phyloP scores from a whole-genome alignment of 1,140 invertebrate species.

The Anastrepha obliqua region DNA sequence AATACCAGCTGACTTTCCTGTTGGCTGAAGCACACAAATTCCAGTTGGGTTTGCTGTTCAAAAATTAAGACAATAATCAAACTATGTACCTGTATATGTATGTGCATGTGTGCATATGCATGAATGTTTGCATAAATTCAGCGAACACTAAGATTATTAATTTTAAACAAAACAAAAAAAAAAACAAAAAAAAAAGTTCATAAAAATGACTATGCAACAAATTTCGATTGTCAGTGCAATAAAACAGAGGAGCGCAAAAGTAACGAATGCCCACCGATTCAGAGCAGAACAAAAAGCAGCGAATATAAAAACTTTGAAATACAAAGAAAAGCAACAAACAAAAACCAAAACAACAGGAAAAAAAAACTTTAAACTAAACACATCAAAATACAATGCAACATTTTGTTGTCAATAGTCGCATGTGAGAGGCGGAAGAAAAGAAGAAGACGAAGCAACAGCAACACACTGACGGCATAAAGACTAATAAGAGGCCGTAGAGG shows the following conservation, averaged over 20 bases:
- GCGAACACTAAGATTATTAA: too few species aligned
- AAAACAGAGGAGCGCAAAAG: neutral
- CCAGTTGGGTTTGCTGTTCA: too few species aligned
- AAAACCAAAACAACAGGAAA: neutral
- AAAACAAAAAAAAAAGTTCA: too few species aligned
- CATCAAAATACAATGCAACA: neutral
- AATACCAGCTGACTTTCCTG: too few species aligned
- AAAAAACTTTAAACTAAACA: neutral
- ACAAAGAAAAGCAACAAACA: neutral
- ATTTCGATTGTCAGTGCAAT: conserved; percentile 1
- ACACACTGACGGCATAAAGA: neutral
- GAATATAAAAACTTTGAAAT: neutral
- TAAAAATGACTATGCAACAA: neutral
- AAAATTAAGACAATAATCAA: too few species aligned
- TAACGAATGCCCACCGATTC: neutral
- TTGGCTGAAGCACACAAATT: too few species aligned
- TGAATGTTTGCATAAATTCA: too few species aligned
- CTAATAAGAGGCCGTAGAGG: neutral
- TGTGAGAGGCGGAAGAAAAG: neutral
- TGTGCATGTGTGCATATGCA: too few species aligned
- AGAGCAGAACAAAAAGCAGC: conserved; percentile 15
- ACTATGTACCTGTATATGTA: too few species aligned
- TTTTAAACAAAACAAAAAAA: too few species aligned
- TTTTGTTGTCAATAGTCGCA: conserved; percentile 17
- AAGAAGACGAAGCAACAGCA: too few species aligned